Evolutionary conservation across 1,140 invertebrate species (phyloP), one percentile per base, ranked within the genome.

Genomic region (Coboldia fuscipes): DNA sequence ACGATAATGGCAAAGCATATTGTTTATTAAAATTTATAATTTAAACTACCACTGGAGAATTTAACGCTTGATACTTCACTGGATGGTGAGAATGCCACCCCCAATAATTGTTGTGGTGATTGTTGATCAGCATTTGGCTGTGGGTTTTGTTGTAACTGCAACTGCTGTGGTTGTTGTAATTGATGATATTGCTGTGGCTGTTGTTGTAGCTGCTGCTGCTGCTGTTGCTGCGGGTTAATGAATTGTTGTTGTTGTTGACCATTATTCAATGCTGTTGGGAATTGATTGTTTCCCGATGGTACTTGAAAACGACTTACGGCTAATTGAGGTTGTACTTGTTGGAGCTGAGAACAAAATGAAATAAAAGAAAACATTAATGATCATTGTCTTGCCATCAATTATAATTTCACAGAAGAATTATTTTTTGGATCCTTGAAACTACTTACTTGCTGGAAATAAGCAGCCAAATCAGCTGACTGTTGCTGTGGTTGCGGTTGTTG

Each of bases 21-120:
- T n/a, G n/a, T n/a, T n/a, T n/a, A n/a, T 41, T 38, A 51, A 30
- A 51, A 52, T 17, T 37, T 51, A 23, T 52, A 52, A 28, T 35
- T 42, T 12, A 51, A 39, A 36, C 50, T 49, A 21, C 49, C 34
- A 14, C 16, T 50, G 8, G 34, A 40, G 41, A 44, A 51, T 26
- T 41, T 48, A 6, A 52, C 49, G 17, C 45, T 45, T n/a, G 49
- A 51, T 12, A 51, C 50, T 29, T 43, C 13, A 18, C 30, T 29
- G 9, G 45, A 44, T 16, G 49, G 36, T 5, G 41, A 43, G 40
- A 40, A 39, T 39, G 39, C 43, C 12, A 40, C 13, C 12, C 34
- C 30, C 22, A 32, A 28, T 30, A 31, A 13, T 26, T 36, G 28
- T 30, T 16, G 17, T n/a, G n/a, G n/a, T n/a, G n/a, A n/a, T n/a